phyloP scores from a whole-genome alignment of 1,140 invertebrate species.

The Diprion similis region DNA sequence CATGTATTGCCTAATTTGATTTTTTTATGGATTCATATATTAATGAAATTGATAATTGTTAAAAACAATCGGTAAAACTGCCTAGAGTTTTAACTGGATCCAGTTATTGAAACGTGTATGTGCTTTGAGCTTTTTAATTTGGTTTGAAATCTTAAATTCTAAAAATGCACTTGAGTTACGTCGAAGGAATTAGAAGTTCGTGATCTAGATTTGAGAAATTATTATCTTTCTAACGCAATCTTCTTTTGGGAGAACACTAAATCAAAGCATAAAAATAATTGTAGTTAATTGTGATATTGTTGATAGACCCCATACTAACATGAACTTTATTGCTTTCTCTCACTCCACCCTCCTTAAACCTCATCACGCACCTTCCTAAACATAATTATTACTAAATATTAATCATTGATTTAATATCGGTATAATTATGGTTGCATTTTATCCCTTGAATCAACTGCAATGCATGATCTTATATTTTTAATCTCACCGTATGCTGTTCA shows the following conservation, averaged over 20 bases:
- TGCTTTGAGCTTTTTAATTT: not conserved
- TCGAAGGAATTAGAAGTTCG: conserved; percentile 20
- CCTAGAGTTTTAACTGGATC: not conserved
- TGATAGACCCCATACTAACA: conserved; percentile 46
- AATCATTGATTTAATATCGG: not conserved
- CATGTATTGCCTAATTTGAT: conserved; percentile 15
- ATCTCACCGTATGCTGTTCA: not conserved
- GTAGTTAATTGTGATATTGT: conserved; percentile 38
- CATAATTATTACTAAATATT: conserved; percentile 2
- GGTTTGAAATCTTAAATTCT: too few relatives aligned
- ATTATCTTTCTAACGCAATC: conserved; percentile 1
- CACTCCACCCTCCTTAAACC: conserved; percentile 30
- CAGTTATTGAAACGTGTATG: not conserved
- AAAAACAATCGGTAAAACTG: conserved; percentile 29
- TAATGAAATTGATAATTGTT: too few relatives aligned
- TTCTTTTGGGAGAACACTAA: conserved; percentile 13
- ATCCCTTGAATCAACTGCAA: not conserved
- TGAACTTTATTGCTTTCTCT: conserved; percentile 41
- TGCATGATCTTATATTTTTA: not conserved
- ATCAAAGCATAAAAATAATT: conserved; percentile 26
- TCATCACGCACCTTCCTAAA: conserved; percentile 3
- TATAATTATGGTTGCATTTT: conserved; percentile 4
- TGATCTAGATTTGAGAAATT: not conserved
- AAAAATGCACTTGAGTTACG: conserved; percentile 11
- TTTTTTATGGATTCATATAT: too few relatives aligned